Conservation (phyloP, 1,140 invertebrate species). For the Aphelenchoides fujianensis region DNA sequence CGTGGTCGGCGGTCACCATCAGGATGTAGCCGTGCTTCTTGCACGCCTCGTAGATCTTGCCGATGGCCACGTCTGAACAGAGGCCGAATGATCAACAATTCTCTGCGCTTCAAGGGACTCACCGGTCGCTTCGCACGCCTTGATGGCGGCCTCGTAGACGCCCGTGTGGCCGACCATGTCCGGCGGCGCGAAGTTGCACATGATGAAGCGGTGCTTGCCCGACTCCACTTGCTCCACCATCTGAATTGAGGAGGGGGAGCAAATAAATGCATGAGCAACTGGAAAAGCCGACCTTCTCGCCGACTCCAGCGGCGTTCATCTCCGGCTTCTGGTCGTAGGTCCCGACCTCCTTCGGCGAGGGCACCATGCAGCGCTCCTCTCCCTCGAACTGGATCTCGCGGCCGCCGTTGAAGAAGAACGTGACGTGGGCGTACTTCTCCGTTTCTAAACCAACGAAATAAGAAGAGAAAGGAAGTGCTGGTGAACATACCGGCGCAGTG, state of each 20-base stretch:
- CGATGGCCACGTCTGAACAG: slow-evolving; percentile 60
- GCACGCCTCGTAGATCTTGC: slow-evolving; percentile 63
- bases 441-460: slow-evolving; percentile 60
- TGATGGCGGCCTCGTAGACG: slow-evolving; percentile 65
- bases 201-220: slow-evolving; percentile 64
- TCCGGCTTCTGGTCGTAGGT: slow-evolving; percentile 66
- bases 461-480: background rate
- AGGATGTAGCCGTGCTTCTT: slow-evolving; percentile 63
- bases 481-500: slow-evolving; percentile 63
- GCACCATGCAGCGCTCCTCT: slow-evolving; percentile 65
- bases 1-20: slow-evolving; percentile 65
- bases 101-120: slow-evolving; percentile 25
- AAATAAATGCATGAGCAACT: slow-evolving; percentile 25
- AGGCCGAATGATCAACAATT: slow-evolving; percentile 21
- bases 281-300: slow-evolving; percentile 59
- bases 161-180: slow-evolving; percentile 67
- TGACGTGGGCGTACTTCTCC: slow-evolving; percentile 67
- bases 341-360: slow-evolving; percentile 65
- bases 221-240: slow-evolving; percentile 63
- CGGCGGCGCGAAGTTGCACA: slow-evolving; percentile 67
- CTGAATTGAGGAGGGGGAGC: slow-evolving; percentile 36
- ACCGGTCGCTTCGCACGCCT: slow-evolving; percentile 64
- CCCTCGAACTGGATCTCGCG: slow-evolving; percentile 63
- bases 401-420: slow-evolving; percentile 67
- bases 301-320: slow-evolving; percentile 64